Base-by-base conservation (phyloP, 2,797 vertebrate species). In the Acanthornis magna region DNA sequence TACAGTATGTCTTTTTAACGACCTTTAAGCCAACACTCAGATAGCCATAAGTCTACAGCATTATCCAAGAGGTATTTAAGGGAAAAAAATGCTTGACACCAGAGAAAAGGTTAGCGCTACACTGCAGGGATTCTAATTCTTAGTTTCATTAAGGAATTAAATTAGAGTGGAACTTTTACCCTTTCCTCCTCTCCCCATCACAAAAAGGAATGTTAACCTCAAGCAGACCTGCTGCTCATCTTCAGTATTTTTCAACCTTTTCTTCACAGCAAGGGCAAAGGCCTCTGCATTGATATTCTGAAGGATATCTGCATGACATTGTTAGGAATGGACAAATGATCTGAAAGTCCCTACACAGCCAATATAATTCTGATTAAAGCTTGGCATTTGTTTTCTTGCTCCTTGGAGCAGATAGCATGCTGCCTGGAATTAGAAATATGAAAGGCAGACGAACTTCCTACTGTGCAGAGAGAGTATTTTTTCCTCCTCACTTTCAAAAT, bases 81-180 rank as follows among this genome's bases (percentile, higher is more conserved):
- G 47, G 76, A 67, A 84, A 94, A 86, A 88, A 70, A 72, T 47
- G 21, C 62, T 93, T 85, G 84, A 93, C 92, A 95, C 85, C 60
- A 72, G 76, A 90, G 77, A 93, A 97, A 94, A 95, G 94, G 91
- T 96, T 96, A 96, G 67, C 2, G 0, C 85, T 89, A 71, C 43
- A 5, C 92, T 88, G 71, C 57, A 83, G 85, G 89, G 93, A 97
- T 93, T 95, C 81, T 79, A 94, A 95, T 94, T 96, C 81, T 85
- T 96, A 53, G 86, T 97, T 97, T 97, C 96, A 96, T 96, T 97
- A 93, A 60, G 78, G 79, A 97, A 97, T 97, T 95, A 96, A 97
- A 97, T 96, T 94, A 96, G 78, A 96, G 42, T 13, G 42, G 93
- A 96, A 95, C 73, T 92, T 89, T 89, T 93, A 89, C 54, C 82